A percentile compares a stretch with the other conserved stretches of the same genome.
Conservation (phyloP, 2,113 vertebrate genomes). For the Cephalopholis sonnerati region DNA sequence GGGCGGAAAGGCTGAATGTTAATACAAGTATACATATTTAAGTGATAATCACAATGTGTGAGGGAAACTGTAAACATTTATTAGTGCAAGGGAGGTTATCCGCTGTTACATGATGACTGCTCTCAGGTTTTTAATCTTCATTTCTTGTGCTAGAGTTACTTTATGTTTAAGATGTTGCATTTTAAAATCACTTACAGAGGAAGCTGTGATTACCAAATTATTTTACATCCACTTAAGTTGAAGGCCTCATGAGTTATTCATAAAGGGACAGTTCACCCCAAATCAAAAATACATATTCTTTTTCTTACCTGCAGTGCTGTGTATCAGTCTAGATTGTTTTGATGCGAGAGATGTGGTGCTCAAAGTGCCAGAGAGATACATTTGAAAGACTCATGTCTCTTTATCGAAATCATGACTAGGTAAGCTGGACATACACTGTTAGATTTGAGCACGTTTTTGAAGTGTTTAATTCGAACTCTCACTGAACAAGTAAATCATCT, state of each 20-base stretch:
- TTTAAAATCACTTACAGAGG: not conserved
- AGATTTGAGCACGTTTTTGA: too few relatives aligned
- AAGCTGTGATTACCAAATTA: not conserved
- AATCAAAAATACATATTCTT: too few relatives aligned
- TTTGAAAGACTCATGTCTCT: too few relatives aligned
- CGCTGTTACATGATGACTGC: not conserved
- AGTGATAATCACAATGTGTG: constrained; percentile 4
- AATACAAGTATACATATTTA: not conserved
- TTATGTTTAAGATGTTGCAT: not conserved
- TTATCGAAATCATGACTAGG: too few relatives aligned
- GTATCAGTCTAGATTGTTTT: too few relatives aligned
- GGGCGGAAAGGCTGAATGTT: not conserved
- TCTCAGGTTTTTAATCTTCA: not conserved
- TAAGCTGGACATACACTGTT: too few relatives aligned
- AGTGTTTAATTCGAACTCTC: too few relatives aligned
- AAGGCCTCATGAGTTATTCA: not conserved
- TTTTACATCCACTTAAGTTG: not conserved
- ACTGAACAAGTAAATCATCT: too few relatives aligned
- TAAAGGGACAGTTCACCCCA: too few relatives aligned
- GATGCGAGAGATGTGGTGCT: too few relatives aligned
- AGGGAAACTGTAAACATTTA: constrained; percentile 17
- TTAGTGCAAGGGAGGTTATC: not conserved
- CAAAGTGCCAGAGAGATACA: too few relatives aligned
- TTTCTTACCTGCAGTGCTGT: too few relatives aligned
- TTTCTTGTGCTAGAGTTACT: not conserved